Percentiles rank a stretch among this genome's conserved stretches.
These are phyloP conservation scores for Semotilus atromaculatus DNA, from an alignment of 2,797 vertebrate species.

Conservation along the genomic window DNA sequence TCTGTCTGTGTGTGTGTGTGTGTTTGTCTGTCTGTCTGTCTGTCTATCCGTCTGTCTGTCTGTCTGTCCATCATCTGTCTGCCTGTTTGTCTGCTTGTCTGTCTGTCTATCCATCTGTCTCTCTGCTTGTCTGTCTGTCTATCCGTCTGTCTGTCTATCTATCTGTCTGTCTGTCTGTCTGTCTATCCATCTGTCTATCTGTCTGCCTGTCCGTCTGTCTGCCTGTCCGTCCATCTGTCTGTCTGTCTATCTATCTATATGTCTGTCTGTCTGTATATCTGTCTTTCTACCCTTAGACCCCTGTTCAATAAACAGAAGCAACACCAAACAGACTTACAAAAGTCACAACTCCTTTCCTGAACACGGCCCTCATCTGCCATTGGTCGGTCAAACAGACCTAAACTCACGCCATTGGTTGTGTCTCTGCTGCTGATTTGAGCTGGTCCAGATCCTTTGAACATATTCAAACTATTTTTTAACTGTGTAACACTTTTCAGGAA, in stretches of 20 bases:
- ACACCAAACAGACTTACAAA: background rate
- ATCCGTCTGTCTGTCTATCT: background rate
- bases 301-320: background rate
- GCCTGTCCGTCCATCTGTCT: background rate
- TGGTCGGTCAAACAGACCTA: background rate
- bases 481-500: background rate
- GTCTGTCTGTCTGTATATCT: no score
- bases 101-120: no score
- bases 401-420: background rate
- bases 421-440: background rate
- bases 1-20: no score
- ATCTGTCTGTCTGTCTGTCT: constrained; percentile 4
- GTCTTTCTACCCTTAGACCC: background rate
- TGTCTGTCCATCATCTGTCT: no score
- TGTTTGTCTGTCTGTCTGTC: no score
- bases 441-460: background rate
- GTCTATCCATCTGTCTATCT: background rate
- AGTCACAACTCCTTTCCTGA: background rate
- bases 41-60: no score
- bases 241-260: constrained; percentile 28
- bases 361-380: background rate
- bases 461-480: background rate
- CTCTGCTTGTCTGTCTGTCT: no score
- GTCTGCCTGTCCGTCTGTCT: constrained; percentile 28
- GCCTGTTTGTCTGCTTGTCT: accelerated